Evolutionary conservation across 1,140 invertebrate species (phyloP).

Genomic region (Drosophila lacertosa): DNA sequence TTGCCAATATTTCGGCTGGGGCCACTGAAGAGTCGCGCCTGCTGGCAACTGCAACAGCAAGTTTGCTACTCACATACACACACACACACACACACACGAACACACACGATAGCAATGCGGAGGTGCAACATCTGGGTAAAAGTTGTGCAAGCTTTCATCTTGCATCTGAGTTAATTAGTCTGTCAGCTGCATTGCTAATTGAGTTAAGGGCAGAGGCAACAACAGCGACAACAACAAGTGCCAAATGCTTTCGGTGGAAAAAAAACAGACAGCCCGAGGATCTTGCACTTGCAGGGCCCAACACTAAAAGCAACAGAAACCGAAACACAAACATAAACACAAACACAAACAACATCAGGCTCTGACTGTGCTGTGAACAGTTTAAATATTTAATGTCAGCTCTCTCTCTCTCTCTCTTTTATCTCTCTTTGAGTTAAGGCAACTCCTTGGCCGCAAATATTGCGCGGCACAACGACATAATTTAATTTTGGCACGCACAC

Average conservation of each 20-base stretch:
- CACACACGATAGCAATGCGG: neutral
- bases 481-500: conserved; percentile 37
- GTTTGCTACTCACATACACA: conserved; percentile 11
- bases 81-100: conserved; percentile 4
- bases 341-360: conserved; percentile 7
- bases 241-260: conserved; percentile 22
- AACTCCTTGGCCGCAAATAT: neutral
- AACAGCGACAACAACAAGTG: conserved; percentile 14
- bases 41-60: conserved; percentile 3
- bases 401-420: no score
- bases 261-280: conserved; percentile 36
- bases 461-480: conserved; percentile 23
- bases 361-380: conserved; percentile 15
- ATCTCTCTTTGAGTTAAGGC: neutral
- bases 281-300: neutral
- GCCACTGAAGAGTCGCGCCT: conserved; percentile 21
- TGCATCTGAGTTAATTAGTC: conserved; percentile 69
- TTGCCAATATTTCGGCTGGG: conserved; percentile 59
- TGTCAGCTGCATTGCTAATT: conserved; percentile 75
- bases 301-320: conserved; percentile 5
- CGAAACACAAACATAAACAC: conserved; percentile 5
- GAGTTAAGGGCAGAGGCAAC: conserved; percentile 44
- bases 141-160: conserved; percentile 61
- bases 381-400: conserved; percentile 40
- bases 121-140: conserved; percentile 35